Percentiles rank a stretch among this genome's conserved stretches.
phyloP scores from a whole-genome alignment of 2,888 invertebrate genomes.

The Scrobipalpa costella region DNA sequence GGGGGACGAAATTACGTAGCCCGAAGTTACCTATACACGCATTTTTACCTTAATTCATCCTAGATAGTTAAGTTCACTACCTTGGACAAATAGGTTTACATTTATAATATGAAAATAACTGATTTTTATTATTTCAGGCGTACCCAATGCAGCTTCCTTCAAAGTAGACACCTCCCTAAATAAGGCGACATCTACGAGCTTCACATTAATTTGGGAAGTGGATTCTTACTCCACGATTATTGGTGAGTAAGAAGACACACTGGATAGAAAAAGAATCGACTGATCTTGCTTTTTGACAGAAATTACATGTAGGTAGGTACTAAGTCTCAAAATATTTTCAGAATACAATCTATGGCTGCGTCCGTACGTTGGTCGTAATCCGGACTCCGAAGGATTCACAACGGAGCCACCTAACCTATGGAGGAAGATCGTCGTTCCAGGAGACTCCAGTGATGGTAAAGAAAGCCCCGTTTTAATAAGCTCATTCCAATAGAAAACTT shows the following conservation, averaged over 20 bases:
- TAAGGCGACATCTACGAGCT: constrained; percentile 77
- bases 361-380: constrained; percentile 68
- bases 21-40: no score
- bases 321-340: constrained; percentile 34
- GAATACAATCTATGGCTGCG: constrained; percentile 83
- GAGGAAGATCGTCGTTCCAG: constrained; percentile 86
- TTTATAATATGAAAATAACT: background rate
- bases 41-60: no score
- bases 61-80: no score
- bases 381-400: constrained; percentile 66
- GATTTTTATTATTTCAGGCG: constrained; percentile 63
- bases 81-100: no score
- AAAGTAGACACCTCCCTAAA: constrained; percentile 80
- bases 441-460: constrained; percentile 79
- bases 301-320: background rate
- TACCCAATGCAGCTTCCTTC: constrained; percentile 85
- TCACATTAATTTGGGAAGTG: constrained; percentile 91
- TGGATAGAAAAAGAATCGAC: background rate
- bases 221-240: constrained; percentile 90
- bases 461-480: background rate
- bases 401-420: constrained; percentile 77
- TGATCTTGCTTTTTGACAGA: background rate
- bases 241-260: constrained; percentile 72
- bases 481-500: no score
- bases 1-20: no score